Percentiles rank a stretch among this genome's conserved stretches.
Evolutionary conservation across 1,140 invertebrate species (phyloP).

Genomic region (Charaxes varanes): DNA sequence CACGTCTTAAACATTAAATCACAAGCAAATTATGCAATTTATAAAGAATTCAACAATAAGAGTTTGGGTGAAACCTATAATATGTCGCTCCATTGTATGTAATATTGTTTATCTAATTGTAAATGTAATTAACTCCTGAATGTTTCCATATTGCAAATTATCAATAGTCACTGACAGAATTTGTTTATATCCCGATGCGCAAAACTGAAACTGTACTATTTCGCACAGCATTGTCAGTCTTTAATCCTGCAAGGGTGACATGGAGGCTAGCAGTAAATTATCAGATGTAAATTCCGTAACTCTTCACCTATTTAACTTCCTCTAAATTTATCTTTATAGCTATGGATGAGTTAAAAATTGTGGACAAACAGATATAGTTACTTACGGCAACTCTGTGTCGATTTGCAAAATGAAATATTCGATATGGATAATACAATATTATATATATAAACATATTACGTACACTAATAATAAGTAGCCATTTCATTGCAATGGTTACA

Average conservation of each 20-base stretch:
- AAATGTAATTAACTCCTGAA: too few species aligned
- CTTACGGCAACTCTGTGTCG: constrained; percentile 25
- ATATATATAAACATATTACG: constrained; percentile 60
- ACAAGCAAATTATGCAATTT: constrained; percentile 3
- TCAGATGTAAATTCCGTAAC: too few species aligned
- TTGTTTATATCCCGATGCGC: too few species aligned
- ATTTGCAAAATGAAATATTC: constrained; percentile 43
- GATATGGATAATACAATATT: constrained; percentile 50
- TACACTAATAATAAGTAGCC: constrained; percentile 68
- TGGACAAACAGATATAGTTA: constrained; percentile 10
- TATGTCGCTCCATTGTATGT: constrained; percentile 14
- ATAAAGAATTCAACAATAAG: constrained; percentile 6
- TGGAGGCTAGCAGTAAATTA: constrained; percentile 24
- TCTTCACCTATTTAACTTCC: too few species aligned
- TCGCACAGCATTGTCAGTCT: constrained; percentile 52
- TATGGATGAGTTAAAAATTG: too few species aligned
- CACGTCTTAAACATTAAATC: not conserved
- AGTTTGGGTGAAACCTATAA: not conserved
- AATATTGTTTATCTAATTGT: not conserved
- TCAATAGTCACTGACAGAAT: too few species aligned
- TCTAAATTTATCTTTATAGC: too few species aligned
- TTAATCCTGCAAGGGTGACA: constrained; percentile 44
- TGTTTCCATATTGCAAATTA: too few species aligned
- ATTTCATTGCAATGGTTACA: constrained; percentile 65
- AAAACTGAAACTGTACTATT: too few species aligned